Conservation (phyloP, 2,113 vertebrate genomes). For the Hiodon tergisus region DNA sequence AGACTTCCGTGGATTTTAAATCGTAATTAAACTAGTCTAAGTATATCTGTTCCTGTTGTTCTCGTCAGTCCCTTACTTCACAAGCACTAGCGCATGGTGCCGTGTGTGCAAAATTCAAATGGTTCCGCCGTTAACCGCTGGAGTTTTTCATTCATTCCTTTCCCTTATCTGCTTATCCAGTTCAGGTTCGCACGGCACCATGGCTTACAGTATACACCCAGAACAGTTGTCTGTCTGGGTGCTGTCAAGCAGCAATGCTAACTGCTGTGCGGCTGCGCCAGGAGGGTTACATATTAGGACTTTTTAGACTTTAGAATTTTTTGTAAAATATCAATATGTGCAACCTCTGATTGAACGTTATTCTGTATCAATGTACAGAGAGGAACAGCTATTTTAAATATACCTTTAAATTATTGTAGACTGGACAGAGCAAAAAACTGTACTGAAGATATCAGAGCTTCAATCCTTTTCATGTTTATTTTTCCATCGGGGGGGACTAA, state of each 20-base stretch:
- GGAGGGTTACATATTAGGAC: too few relatives aligned
- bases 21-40: constrained; percentile 16
- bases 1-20: not conserved
- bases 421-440: too few relatives aligned
- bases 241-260: not conserved
- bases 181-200: not conserved
- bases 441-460: not conserved
- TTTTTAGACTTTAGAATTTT: too few relatives aligned
- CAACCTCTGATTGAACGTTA: too few relatives aligned
- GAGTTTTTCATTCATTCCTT: too few relatives aligned
- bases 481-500: not conserved
- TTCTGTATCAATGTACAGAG: too few relatives aligned
- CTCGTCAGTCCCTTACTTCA: not conserved
- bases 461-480: not conserved
- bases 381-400: too few relatives aligned
- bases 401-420: too few relatives aligned
- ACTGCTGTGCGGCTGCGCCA: too few relatives aligned
- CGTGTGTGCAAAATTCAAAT: not conserved
- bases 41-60: constrained; percentile 5
- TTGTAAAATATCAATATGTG: too few relatives aligned
- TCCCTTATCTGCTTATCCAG: not conserved
- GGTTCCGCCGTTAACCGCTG: too few relatives aligned
- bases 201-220: not conserved
- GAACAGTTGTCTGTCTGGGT: not conserved
- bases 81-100: not conserved